Evolutionary conservation across 2,797 vertebrate species (phyloP).

Genomic region (Prionace glauca): DNA sequence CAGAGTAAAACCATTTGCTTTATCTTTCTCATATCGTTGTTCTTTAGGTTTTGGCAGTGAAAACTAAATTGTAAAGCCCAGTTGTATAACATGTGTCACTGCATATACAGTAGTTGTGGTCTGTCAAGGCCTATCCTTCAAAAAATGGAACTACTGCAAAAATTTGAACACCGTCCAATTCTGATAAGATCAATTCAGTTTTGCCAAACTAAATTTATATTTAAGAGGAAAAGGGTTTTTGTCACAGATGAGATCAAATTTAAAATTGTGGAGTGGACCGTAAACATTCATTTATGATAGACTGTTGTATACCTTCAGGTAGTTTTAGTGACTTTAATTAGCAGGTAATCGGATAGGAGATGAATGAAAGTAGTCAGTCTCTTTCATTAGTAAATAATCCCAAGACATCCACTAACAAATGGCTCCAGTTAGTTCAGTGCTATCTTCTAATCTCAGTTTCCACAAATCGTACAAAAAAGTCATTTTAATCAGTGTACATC

Average conservation of each 20-base stretch:
- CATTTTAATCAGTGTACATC: background rate
- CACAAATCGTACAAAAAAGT: background rate
- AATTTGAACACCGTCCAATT: slow-evolving; percentile 19
- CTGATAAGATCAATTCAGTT: slow-evolving; percentile 34
- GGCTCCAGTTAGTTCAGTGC: background rate
- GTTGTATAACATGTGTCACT: slow-evolving; percentile 38
- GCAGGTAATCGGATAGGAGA: background rate
- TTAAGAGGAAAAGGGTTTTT: slow-evolving; percentile 24
- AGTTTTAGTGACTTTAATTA: background rate
- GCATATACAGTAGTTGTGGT: slow-evolving; percentile 38
- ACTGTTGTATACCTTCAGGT: background rate
- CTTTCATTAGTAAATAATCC: background rate
- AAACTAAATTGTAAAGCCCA: slow-evolving; percentile 38
- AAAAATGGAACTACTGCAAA: slow-evolving; percentile 26
- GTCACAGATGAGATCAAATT: slow-evolving; percentile 32
- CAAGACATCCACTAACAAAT: background rate
- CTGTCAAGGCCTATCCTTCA: slow-evolving; percentile 36
- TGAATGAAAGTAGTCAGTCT: background rate
- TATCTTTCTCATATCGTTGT: slow-evolving; percentile 36
- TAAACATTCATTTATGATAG: background rate
- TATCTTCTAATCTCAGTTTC: background rate
- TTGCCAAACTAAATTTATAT: slow-evolving; percentile 30
- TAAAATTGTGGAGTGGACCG: background rate
- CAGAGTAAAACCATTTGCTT: slow-evolving; percentile 36
- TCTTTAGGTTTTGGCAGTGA: slow-evolving; percentile 38